Conservation (phyloP, 2,113 vertebrate genomes). For the Melanerpes aurifrons region DNA sequence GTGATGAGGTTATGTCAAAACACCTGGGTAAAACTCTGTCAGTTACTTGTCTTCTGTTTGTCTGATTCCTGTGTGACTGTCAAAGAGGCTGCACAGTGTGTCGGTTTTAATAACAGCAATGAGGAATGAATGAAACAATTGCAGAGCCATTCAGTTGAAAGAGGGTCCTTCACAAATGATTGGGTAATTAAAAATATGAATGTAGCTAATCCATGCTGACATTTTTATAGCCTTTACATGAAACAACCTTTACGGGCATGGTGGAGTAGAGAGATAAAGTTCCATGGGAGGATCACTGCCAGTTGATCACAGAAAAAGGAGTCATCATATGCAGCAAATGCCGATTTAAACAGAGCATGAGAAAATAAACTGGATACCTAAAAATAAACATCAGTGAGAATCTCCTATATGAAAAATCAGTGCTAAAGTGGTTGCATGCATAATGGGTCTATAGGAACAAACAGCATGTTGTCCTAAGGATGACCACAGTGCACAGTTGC, state of each 20-base stretch:
- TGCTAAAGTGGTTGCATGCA: not conserved
- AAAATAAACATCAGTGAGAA: conserved; percentile 71
- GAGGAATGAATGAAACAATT: conserved; percentile 34
- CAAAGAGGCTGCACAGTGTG: not conserved
- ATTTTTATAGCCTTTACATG: conserved; percentile 71
- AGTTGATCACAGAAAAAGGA: conserved; percentile 71
- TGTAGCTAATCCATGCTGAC: conserved; percentile 67
- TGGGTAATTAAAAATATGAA: conserved; percentile 73
- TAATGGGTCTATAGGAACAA: not conserved
- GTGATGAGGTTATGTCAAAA: conserved; percentile 30
- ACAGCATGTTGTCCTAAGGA: not conserved
- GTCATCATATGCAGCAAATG: conserved; percentile 25
- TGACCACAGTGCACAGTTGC: not conserved
- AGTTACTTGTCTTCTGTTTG: conserved; percentile 10
- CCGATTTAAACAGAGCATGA: conserved; percentile 8
- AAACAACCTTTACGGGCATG: conserved; percentile 64
- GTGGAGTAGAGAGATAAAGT: conserved; percentile 60
- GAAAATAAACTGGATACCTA: conserved; percentile 55
- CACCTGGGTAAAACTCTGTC: conserved; percentile 42
- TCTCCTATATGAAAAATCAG: conserved; percentile 54
- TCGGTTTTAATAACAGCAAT: conserved; percentile 38
- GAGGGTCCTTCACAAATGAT: conserved; percentile 27
- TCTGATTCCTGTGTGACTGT: not conserved
- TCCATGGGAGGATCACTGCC: conserved; percentile 63
- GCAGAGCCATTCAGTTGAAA: conserved; percentile 39